Evolutionary conservation across 1,140 invertebrate species (phyloP), one percentile per base, ranked within the genome.

Genomic region (Drosophila mayri): DNA sequence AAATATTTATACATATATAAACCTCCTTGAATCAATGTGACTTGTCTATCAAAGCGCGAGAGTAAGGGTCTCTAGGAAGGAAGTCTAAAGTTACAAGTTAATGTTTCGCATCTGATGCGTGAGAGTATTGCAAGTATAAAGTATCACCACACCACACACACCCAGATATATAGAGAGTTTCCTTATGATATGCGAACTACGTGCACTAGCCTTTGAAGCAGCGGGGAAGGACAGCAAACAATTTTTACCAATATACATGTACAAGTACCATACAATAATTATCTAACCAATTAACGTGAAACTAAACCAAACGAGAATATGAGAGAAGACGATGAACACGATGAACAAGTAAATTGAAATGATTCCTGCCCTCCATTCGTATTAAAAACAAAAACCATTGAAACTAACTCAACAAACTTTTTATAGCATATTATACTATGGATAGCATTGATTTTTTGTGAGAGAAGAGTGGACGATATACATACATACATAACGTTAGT

Each of bases 351-450:
- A 84, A 84, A 84, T 90, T 88, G 88, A 91, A 91, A 87, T 91
- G 88, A 91, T 91, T 91, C 88, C 88, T 91, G 88, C 88, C 87
- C 88, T 91, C 88, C 88, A 91, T 91, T 91, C 88, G 88, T 91
- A 90, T 90, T 87, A 90, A 88, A 88, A 54, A 32, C 25, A 54
- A 54, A 54, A 90, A 90, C 77, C 77, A 90, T 87, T 88, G 68
- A 84, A 87, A 87, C 84, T 88, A 87, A 87, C 84, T 84, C 84
- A 87, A 83, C 55, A 76, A 54, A 76, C 82, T 90, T 90, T 88
- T 84, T 90, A 87, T 83, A 83, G 68, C 68, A 81, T 86, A 81
- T 85, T 88, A 67, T 72, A 72, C 66, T 72, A 72, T 72, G 68
- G 67, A 72, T 72, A 72, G 77, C 84, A 90, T 88, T 82, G 79